Evolutionary conservation across 2,797 vertebrate genomes (phyloP).

Genomic region (Austrolebias charrua): DNA sequence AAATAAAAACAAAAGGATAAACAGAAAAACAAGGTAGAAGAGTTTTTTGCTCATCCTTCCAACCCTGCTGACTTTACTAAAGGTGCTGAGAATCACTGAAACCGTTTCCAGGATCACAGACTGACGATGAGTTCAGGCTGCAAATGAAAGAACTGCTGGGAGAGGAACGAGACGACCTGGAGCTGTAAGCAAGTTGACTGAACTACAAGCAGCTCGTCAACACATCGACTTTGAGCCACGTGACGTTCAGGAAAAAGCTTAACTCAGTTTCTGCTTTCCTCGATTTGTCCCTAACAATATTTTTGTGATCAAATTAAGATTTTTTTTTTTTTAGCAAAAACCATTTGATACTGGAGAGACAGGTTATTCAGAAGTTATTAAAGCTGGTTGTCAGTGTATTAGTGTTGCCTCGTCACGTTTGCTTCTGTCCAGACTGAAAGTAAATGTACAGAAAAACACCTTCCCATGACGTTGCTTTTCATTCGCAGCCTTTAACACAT

Average conservation of each 20-base stretch:
- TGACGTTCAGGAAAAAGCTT: background rate
- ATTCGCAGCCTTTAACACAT: slow-evolving; percentile 18
- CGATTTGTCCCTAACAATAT: too few species aligned
- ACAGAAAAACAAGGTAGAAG: slow-evolving; percentile 79
- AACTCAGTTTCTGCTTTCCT: too few species aligned
- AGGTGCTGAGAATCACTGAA: slow-evolving; percentile 45
- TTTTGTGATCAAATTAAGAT: background rate
- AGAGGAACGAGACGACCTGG: background rate
- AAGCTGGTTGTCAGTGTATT: too few species aligned
- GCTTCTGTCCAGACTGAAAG: background rate
- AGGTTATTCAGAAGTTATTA: too few species aligned
- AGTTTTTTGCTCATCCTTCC: slow-evolving; percentile 55
- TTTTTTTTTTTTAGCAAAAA: too few species aligned
- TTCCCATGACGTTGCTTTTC: slow-evolving; percentile 16
- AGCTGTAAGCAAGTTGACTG: background rate
- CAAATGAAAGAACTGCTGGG: slow-evolving; percentile 27
- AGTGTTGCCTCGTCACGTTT: background rate
- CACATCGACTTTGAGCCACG: background rate
- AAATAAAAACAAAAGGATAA: slow-evolving; percentile 45
- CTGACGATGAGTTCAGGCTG: slow-evolving; percentile 2
- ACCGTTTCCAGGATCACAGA: too few species aligned
- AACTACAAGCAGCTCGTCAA: background rate
- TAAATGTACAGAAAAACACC: background rate
- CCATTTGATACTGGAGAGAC: too few species aligned
- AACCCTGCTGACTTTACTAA: slow-evolving; percentile 68